Conservation (phyloP, 2,888 invertebrate species). For the Drosophila imparisetae region DNA sequence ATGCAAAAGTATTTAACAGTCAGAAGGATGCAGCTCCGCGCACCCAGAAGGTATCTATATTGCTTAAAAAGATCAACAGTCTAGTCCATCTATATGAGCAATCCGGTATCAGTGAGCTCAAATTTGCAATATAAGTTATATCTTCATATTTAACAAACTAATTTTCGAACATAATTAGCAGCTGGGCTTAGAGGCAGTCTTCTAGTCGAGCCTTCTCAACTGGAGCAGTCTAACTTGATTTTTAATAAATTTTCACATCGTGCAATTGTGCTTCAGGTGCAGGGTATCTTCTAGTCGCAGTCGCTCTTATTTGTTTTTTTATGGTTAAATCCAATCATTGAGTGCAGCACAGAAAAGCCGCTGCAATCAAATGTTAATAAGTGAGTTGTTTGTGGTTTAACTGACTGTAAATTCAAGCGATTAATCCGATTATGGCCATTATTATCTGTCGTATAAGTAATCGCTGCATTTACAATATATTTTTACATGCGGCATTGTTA, state of each 20-base stretch:
- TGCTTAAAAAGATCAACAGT: neutral
- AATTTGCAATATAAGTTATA: neutral
- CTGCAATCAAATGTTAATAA: conserved; percentile 54
- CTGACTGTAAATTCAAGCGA: conserved; percentile 38
- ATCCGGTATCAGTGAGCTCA: neutral
- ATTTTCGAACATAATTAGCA: neutral
- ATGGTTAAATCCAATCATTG: conserved; percentile 46
- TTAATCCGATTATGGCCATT: conserved; percentile 42
- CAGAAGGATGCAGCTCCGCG: neutral
- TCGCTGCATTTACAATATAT: conserved; percentile 8
- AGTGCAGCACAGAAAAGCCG: conserved; percentile 18
- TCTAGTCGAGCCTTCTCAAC: neutral
- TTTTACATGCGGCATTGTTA: conserved; percentile 1
- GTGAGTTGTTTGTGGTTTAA: conserved; percentile 46
- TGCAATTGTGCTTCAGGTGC: neutral
- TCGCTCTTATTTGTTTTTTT: neutral
- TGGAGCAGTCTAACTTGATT: too few species aligned
- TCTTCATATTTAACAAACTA: fast-evolving
- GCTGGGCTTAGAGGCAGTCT: fast-evolving
- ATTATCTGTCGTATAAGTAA: conserved; percentile 32
- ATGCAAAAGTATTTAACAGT: neutral
- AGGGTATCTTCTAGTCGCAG: neutral
- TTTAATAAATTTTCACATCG: neutral
- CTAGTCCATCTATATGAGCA: neutral
- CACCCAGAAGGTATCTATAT: neutral